Evolutionary conservation across 2,888 invertebrate genomes (phyloP).

Genomic region (Loripinus fragilis): DNA sequence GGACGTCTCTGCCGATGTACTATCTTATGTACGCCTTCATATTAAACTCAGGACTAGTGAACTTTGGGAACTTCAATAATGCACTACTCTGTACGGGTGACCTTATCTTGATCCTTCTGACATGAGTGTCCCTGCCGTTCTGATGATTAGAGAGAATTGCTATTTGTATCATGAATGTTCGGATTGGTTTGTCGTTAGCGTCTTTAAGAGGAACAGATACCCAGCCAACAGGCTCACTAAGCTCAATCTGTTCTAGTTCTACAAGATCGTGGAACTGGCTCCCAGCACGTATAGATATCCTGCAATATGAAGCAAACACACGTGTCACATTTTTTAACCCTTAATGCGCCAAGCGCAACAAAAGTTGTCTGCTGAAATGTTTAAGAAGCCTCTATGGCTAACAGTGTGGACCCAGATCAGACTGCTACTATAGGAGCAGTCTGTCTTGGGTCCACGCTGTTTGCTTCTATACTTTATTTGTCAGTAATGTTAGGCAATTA

Average conservation of each 20-base stretch:
- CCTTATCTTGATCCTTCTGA: slow-evolving; percentile 98
- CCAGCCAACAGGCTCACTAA: slow-evolving; percentile 98
- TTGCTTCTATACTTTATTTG: too few species aligned
- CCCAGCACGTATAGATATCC: slow-evolving; percentile 88
- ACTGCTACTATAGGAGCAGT: too few species aligned
- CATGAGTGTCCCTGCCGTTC: slow-evolving; percentile 99
- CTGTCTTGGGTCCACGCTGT: too few species aligned
- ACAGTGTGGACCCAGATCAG: too few species aligned
- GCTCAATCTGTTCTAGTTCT: slow-evolving; percentile 96
- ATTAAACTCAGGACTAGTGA: slow-evolving; percentile 84
- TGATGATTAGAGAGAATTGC: slow-evolving; percentile 95
- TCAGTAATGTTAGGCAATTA: too few species aligned
- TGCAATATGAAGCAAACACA: slow-evolving; percentile 63
- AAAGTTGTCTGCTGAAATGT: too few species aligned
- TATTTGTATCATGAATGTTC: slow-evolving; percentile 90
- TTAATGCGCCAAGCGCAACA: too few species aligned
- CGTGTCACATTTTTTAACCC: too few species aligned
- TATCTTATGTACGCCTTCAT: slow-evolving; percentile 68
- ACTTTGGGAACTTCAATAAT: slow-evolving; percentile 87
- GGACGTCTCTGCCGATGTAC: not conserved
- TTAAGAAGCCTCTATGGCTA: too few species aligned
- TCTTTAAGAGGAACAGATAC: slow-evolving; percentile 96
- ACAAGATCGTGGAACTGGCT: slow-evolving; percentile 98
- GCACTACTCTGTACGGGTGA: slow-evolving; percentile 87
- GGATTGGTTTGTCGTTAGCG: slow-evolving; percentile 89